A percentile compares a stretch with the other conserved stretches of the same genome.
Evolutionary conservation across 2,113 vertebrate species (phyloP).

Genomic region (Bubalus kerabau): DNA sequence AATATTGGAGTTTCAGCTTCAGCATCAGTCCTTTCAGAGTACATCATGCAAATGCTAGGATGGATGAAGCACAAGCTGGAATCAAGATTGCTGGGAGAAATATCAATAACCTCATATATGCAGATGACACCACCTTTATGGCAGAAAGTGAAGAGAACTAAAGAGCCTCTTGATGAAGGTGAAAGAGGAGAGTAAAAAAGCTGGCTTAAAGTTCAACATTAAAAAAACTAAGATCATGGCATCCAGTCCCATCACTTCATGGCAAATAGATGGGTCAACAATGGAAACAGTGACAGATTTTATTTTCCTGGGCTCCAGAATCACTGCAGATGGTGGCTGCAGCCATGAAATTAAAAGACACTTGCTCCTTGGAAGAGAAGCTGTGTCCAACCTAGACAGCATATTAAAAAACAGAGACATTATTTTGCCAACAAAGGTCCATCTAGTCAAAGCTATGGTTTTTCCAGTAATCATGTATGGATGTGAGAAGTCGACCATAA

Average conservation of each 20-base stretch:
- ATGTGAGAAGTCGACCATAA: background rate
- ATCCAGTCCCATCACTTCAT: background rate
- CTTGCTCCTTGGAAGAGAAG: background rate
- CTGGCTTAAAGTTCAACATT: background rate
- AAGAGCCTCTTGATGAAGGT: background rate
- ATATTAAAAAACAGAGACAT: background rate
- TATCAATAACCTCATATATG: background rate
- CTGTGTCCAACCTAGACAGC: background rate
- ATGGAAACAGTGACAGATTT: background rate
- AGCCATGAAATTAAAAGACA: background rate
- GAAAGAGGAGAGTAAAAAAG: background rate
- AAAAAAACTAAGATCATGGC: background rate
- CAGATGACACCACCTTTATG: background rate
- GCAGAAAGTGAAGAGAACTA: background rate
- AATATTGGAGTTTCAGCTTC: background rate
- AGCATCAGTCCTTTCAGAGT: background rate
- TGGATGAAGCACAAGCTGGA: background rate
- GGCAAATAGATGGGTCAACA: background rate
- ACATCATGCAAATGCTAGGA: background rate
- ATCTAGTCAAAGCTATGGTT: background rate
- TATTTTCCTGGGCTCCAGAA: background rate
- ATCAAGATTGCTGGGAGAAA: background rate
- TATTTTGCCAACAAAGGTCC: background rate
- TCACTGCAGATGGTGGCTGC: background rate
- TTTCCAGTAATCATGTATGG: background rate